A percentile compares a stretch with the other conserved stretches of the same genome.
Conservation (phyloP, 2,797 vertebrate genomes). For the Spea hammondii region DNA sequence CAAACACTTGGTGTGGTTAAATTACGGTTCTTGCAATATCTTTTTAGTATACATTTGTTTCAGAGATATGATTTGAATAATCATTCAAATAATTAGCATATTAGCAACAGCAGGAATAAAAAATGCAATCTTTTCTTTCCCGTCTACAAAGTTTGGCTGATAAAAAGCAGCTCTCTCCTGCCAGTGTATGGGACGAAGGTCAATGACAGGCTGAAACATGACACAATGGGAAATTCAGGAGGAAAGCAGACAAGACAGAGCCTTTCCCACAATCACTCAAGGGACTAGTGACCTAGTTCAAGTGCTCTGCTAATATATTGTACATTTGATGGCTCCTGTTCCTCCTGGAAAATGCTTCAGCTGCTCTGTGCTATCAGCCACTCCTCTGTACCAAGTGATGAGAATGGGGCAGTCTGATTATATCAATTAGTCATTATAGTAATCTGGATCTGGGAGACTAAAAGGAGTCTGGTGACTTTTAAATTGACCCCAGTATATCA, state of each 20-base stretch:
- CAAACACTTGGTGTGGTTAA: too few species aligned
- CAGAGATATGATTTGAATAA: too few species aligned
- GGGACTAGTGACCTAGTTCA: background rate
- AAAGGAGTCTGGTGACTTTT: conserved; percentile 8
- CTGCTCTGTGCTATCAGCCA: conserved; percentile 5
- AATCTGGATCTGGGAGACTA: conserved; percentile 19
- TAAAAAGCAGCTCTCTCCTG: background rate
- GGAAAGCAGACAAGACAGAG: background rate
- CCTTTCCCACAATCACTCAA: conserved; percentile 25
- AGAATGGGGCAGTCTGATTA: conserved; percentile 22
- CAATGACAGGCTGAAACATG: background rate
- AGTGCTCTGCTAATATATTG: conserved; percentile 16
- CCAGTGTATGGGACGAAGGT: background rate
- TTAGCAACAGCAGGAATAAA: too few species aligned
- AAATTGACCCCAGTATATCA: conserved; percentile 34
- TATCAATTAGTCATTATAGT: conserved; percentile 27
- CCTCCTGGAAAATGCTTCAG: conserved; percentile 16
- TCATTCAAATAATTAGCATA: too few species aligned
- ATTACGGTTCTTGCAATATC: too few species aligned
- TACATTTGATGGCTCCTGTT: conserved; percentile 7
- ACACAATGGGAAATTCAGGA: background rate
- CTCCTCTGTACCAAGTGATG: conserved; percentile 2
- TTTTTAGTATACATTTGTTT: too few species aligned
- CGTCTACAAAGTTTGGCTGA: background rate
- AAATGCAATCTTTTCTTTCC: too few species aligned